Base-by-base conservation (phyloP, 2,113 vertebrate species). In the Fulmarus glacialis region DNA sequence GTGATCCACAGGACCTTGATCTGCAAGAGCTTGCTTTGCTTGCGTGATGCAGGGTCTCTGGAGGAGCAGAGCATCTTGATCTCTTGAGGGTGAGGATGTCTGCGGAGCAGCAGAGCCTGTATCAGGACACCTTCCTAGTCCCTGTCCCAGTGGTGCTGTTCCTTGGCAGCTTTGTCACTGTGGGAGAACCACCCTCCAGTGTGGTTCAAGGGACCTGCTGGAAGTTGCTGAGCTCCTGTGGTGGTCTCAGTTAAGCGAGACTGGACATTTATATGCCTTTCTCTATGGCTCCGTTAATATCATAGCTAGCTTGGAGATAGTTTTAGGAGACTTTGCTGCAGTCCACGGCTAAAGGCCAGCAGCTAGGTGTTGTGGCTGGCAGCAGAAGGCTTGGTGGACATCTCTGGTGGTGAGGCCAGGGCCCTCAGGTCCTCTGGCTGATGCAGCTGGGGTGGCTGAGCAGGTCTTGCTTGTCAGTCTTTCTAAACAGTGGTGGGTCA, bases 1-100 rank as follows among this genome's bases (percentile, higher is more conserved):
- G 0, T 9, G 62, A 17, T 42, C 40, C 20, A 5, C 60, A n/a
- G 56, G 22, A 38, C 12, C 24, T 8, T 18, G 3, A 1, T 6
- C 26, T 47, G 43, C 43, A 23, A 24, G 20, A 27, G 8, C 5
- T 17, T 38, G 53, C 47, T 66, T 40, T 30, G 26, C 20, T 2
- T 23, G 71, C 0, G 0, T 45, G 73, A 6, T 27, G 52, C 19
- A 9, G 53, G 6, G 21, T 7, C 12, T 38, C 78, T 50, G 90
- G 64, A 82, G 64, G 59, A 89, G 59, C 81, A 34, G 50, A 81
- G 14, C 64, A 30, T 7, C 52, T 36, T 0, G 0, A 7, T 21
- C 42, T 22, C 32, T 10, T 5, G 4, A 34, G 22, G 3, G 34
- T 6, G 3, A 75, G 23, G 15, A 6, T 50, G 53, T 17, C 38